Percentiles rank a stretch among this genome's conserved stretches.
These are phyloP conservation scores for Tolmerus cingulatus DNA, from an alignment of 2,888 invertebrate genomes.

Conservation along the genomic window DNA sequence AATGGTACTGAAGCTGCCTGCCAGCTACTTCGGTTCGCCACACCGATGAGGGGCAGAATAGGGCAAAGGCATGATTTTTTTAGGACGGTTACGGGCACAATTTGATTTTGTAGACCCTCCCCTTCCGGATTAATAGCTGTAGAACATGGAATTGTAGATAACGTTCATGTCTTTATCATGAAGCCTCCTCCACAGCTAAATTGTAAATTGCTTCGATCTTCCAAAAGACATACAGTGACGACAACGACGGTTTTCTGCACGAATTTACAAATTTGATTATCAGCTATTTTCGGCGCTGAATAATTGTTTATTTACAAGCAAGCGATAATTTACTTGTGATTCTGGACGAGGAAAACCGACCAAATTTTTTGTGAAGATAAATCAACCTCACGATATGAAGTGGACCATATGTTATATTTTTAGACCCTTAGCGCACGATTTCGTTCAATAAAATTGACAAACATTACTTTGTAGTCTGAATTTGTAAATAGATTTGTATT, in stretches of 20 bases:
- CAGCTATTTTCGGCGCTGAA: neutral
- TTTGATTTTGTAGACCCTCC: neutral
- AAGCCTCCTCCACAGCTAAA: neutral
- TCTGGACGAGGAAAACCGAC: neutral
- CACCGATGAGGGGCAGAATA: neutral
- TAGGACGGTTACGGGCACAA: neutral
- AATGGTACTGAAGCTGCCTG: neutral
- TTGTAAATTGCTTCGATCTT: neutral
- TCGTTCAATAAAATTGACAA: neutral
- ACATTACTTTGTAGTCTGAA: neutral
- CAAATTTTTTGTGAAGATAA: neutral
- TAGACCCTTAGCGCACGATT: neutral
- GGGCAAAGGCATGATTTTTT: neutral
- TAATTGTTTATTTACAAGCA: neutral
- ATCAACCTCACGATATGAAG: neutral
- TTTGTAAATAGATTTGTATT: neutral
- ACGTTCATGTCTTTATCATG: neutral
- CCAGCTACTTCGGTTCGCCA: neutral
- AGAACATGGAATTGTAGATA: neutral
- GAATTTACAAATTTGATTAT: neutral
- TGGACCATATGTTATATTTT: neutral
- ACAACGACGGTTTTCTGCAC: neutral
- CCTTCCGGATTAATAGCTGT: neutral
- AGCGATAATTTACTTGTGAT: neutral
- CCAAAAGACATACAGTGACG: neutral